These are phyloP conservation scores for Pantherophis guttatus DNA, from an alignment of 2,113 vertebrate genomes.

Conservation along the genomic window DNA sequence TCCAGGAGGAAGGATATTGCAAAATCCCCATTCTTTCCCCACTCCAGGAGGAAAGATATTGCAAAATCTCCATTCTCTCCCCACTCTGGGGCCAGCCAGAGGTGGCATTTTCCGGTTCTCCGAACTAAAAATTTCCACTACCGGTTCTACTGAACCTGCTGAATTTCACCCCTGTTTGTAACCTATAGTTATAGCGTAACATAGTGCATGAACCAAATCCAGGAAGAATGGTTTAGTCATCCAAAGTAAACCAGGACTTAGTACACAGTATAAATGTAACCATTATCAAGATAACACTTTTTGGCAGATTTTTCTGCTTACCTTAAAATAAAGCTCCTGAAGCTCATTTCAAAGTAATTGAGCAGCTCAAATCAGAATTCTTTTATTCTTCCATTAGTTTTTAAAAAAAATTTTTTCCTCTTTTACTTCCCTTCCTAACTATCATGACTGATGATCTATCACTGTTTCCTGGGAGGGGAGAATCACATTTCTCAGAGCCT, in stretches of 20 bases:
- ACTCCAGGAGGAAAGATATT: too few relatives aligned
- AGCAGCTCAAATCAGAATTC: background rate
- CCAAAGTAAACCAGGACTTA: background rate
- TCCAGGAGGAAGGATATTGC: too few relatives aligned
- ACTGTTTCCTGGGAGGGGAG: slow-evolving; percentile 13
- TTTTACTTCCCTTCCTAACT: too few relatives aligned
- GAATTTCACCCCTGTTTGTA: too few relatives aligned
- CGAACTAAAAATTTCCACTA: too few relatives aligned
- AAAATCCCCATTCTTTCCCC: too few relatives aligned
- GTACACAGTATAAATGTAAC: background rate
- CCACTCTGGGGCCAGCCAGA: too few relatives aligned
- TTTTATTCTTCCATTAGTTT: background rate
- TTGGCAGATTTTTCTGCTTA: background rate
- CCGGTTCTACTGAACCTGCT: too few relatives aligned
- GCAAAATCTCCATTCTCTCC: too few relatives aligned
- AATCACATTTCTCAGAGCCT: background rate
- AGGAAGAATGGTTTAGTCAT: background rate
- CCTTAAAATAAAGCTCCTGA: background rate
- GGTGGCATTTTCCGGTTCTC: too few relatives aligned
- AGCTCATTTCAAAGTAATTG: background rate
- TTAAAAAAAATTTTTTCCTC: background rate
- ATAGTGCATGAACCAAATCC: background rate
- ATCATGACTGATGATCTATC: slow-evolving; percentile 11
- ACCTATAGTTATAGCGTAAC: background rate
- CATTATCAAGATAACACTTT: background rate